A percentile compares a stretch with the other conserved stretches of the same genome.
phyloP scores from a whole-genome alignment of 2,888 invertebrate genomes.

The Agelastica alni region DNA sequence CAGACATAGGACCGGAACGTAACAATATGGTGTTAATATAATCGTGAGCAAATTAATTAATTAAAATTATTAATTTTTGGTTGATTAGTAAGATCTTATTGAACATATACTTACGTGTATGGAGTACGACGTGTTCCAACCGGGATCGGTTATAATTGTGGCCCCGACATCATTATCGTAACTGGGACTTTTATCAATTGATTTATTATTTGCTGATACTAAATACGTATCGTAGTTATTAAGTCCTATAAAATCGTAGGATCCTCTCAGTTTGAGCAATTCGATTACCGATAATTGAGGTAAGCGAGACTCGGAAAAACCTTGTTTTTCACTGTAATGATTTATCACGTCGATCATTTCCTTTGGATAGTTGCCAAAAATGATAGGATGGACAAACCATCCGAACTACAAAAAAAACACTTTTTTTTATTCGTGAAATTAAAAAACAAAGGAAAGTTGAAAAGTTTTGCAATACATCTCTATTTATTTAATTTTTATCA shows the following conservation, averaged over 20 bases:
- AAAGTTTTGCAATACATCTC: no score
- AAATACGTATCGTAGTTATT: conserved; percentile 72
- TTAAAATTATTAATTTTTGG: no score
- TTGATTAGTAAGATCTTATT: neutral
- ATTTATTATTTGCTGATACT: conserved; percentile 44
- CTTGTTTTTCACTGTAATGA: conserved; percentile 61
- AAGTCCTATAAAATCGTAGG: conserved; percentile 73
- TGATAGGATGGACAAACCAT: conserved; percentile 61
- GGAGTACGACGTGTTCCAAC: conserved; percentile 44
- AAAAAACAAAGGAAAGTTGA: no score
- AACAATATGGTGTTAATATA: no score
- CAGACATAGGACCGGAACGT: no score
- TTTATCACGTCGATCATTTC: conserved; percentile 65
- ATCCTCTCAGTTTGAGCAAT: conserved; percentile 62
- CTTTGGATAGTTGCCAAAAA: conserved; percentile 68
- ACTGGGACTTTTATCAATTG: conserved; percentile 9
- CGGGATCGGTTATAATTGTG: neutral
- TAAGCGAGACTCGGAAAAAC: conserved; percentile 60
- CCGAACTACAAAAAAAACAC: conserved; percentile 27
- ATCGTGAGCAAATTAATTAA: no score
- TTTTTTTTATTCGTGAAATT: no score
- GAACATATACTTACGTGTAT: conserved; percentile 3
- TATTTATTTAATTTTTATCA: no score
- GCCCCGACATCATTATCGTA: conserved; percentile 43
- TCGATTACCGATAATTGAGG: conserved; percentile 66